These are phyloP conservation scores for Speoplatyrhinus poulsoni DNA, from an alignment of 2,113 vertebrate genomes.

Conservation along the genomic window DNA sequence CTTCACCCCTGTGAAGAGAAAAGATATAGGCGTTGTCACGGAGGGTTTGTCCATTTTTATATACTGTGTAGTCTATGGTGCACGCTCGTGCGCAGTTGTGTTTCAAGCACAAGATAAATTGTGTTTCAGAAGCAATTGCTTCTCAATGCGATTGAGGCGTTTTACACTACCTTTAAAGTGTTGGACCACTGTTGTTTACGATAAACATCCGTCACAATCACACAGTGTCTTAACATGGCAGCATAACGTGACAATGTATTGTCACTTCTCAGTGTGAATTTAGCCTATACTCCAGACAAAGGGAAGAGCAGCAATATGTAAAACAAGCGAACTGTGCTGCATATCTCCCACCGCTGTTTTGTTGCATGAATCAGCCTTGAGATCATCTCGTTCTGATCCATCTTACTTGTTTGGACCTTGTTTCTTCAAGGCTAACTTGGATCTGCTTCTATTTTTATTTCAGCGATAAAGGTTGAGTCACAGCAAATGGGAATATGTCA, in stretches of 20 bases:
- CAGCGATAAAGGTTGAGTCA: constrained; percentile 30
- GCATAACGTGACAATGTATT: no score
- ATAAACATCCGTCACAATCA: no score
- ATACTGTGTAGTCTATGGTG: neutral
- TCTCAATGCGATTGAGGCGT: no score
- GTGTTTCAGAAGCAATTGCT: no score
- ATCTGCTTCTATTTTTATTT: constrained; percentile 31
- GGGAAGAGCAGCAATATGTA: neutral
- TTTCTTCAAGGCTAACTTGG: constrained; percentile 26
- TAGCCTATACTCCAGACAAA: neutral
- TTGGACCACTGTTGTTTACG: no score
- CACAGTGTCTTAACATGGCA: no score
- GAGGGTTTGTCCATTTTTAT: no score
- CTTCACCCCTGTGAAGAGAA: no score
- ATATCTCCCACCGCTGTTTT: constrained; percentile 6
- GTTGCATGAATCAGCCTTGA: constrained; percentile 36
- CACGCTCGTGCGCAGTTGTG: neutral
- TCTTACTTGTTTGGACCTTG: constrained; percentile 11
- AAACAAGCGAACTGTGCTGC: neutral
- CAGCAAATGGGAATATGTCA: neutral
- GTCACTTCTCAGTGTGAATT: neutral
- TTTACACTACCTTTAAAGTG: no score
- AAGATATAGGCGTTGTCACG: no score
- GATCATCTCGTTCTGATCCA: neutral
- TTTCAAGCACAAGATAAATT: neutral